These are phyloP conservation scores for Pipistrellus kuhlii DNA, from an alignment of 2,797 vertebrate genomes.

Conservation along the genomic window DNA sequence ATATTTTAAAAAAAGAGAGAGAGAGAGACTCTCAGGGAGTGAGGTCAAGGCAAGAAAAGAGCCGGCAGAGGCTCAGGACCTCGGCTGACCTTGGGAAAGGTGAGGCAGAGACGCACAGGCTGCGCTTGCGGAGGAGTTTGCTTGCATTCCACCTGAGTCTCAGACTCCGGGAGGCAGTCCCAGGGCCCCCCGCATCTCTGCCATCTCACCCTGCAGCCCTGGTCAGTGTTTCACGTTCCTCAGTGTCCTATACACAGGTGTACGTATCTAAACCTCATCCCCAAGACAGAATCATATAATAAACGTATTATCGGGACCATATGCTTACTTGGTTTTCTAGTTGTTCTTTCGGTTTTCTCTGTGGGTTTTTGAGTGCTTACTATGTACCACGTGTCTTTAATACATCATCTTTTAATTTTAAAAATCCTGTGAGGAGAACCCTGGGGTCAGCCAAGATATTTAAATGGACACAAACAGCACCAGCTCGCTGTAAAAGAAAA, in stretches of 20 bases:
- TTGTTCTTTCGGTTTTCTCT: neutral
- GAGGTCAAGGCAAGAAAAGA: neutral
- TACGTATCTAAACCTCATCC: neutral
- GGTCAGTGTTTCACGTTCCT: neutral
- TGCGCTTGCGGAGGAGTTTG: neutral
- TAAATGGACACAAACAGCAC: neutral
- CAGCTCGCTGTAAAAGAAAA: neutral
- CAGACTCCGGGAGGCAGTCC: neutral
- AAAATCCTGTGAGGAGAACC: neutral
- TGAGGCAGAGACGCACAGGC: neutral
- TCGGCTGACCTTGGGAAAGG: neutral
- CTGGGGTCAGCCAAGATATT: neutral
- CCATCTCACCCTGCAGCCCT: neutral
- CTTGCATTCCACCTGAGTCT: neutral
- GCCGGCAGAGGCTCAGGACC: neutral
- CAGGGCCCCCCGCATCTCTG: neutral
- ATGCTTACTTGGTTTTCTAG: neutral
- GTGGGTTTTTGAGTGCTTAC: neutral
- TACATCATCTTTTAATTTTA: neutral
- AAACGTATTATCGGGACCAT: neutral
- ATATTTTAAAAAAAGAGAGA: too few relatives aligned
- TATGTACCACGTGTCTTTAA: neutral
- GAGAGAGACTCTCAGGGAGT: neutral
- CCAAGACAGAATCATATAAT: neutral
- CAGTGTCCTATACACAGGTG: neutral